Evolutionary conservation across 1,140 invertebrate species (phyloP).

Genomic region (Bradysia coprophila): DNA sequence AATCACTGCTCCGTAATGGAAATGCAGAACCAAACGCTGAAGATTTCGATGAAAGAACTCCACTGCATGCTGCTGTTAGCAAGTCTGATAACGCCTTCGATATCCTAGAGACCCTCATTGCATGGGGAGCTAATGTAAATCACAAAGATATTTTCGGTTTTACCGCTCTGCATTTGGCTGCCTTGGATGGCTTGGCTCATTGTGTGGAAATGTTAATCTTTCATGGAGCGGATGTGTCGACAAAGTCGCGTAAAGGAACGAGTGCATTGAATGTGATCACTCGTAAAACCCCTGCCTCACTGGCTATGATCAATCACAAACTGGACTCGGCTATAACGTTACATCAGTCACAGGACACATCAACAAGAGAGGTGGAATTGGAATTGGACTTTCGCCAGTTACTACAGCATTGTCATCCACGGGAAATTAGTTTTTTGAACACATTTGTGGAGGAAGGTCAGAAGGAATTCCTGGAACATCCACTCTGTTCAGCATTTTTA

Average conservation of each 20-base stretch:
- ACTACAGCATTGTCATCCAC: constrained; percentile 53
- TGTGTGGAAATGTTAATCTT: constrained; percentile 67
- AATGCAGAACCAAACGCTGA: constrained; percentile 52
- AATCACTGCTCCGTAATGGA: constrained; percentile 46
- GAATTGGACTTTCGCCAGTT: constrained; percentile 62
- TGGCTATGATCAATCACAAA: constrained; percentile 55
- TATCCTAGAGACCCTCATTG: constrained; percentile 51
- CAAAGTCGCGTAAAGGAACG: constrained; percentile 62
- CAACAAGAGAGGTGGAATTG: constrained; percentile 60
- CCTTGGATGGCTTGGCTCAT: constrained; percentile 62
- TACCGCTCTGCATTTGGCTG: constrained; percentile 72
- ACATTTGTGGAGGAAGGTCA: constrained; percentile 69
- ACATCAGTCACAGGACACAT: constrained; percentile 54
- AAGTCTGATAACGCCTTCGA: constrained; percentile 55
- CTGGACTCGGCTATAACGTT: constrained; percentile 57
- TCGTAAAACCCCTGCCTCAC: constrained; percentile 60
- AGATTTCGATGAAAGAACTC: constrained; percentile 57
- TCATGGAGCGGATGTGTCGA: constrained; percentile 67
- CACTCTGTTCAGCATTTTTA: constrained; percentile 62
- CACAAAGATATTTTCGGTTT: constrained; percentile 75
- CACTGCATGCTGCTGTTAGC: constrained; percentile 57
- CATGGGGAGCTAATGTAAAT: constrained; percentile 65
- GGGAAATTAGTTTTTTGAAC: constrained; percentile 63
- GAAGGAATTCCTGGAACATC: constrained; percentile 64
- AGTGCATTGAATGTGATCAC: constrained; percentile 65